A percentile compares a stretch with the other conserved stretches of the same genome.
Conservation (phyloP, 2,797 vertebrate species). For the Hippopotamyrus pictus region DNA sequence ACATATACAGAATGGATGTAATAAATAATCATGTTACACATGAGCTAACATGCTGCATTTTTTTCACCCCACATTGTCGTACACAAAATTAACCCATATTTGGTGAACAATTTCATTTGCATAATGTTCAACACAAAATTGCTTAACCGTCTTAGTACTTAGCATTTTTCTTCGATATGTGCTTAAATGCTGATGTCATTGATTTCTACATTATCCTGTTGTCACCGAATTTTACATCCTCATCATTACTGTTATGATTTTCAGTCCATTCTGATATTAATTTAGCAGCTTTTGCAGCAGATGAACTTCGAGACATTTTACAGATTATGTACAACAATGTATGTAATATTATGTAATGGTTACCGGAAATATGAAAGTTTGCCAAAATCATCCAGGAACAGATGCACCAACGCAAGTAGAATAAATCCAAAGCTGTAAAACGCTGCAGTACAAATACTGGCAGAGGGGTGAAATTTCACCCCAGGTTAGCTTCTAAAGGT, state of each 20-base stretch:
- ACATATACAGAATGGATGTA: not conserved
- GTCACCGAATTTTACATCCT: not conserved
- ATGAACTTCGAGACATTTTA: not conserved
- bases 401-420: not conserved
- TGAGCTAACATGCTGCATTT: not conserved
- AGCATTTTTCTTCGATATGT: not conserved
- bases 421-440: not conserved
- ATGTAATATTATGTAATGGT: not conserved
- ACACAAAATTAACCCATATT: not conserved
- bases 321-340: not conserved
- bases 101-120: not conserved
- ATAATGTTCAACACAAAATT: not conserved
- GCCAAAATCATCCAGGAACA: not conserved
- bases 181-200: not conserved
- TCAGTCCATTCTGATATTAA: not conserved
- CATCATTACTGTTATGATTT: not conserved
- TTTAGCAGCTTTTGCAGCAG: not conserved
- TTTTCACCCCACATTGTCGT: not conserved
- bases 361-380: not conserved
- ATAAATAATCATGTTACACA: not conserved
- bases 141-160: not conserved
- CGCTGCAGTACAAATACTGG: not conserved
- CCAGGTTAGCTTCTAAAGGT: not conserved
- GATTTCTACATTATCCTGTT: not conserved
- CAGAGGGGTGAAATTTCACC: not conserved